Evolutionary conservation across 1,140 invertebrate genomes (phyloP), one percentile per base, ranked within the genome.

Genomic region (Bathynomus jamesi): DNA sequence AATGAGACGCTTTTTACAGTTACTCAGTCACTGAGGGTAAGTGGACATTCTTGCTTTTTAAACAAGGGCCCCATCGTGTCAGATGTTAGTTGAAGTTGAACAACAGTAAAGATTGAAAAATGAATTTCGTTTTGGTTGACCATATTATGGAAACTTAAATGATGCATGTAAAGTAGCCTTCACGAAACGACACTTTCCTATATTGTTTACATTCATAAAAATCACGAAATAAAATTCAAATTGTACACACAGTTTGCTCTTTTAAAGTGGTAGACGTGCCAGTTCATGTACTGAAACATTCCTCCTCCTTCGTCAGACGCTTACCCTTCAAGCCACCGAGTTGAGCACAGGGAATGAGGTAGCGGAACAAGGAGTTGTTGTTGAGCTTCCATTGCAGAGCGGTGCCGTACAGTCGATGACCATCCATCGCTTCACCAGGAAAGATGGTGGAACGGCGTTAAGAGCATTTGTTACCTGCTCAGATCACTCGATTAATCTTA

Each of bases 321-420:
- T 74, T 64, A 74, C 72, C 7, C 62, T 74, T 61, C 68, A 67
- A 31, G 72, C 72, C 0, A 28, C 70, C n/a, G 65, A 74, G 28
- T 53, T 74, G 31, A 69, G 67, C 25, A 69, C 64, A 11, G 72
- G 72, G 11, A 62, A 62, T 61, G 72, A 74, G 28, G 21, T 74
- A n/a, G 72, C 65, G 4, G 72, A 74, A 40, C 68, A 70, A 30
- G 72, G 72, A 8, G 65, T 74, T 63, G 72, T 70, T 29, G 72
- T 74, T 27, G 72, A 74, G 53, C 60, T 74, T 3, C 72, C 72
- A 25, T 46, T 70, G 21, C 72, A 74, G 64, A 66, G 63, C 67
- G 72, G 72, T 21, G 29, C 72, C 11, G 68, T 70, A 31, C 64
- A 66, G 4, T 70, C 72, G 8, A 53, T 74, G 21, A 53, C 46